Conservation (phyloP, 1,140 invertebrate genomes). For the Dolichoris vasculosae region DNA sequence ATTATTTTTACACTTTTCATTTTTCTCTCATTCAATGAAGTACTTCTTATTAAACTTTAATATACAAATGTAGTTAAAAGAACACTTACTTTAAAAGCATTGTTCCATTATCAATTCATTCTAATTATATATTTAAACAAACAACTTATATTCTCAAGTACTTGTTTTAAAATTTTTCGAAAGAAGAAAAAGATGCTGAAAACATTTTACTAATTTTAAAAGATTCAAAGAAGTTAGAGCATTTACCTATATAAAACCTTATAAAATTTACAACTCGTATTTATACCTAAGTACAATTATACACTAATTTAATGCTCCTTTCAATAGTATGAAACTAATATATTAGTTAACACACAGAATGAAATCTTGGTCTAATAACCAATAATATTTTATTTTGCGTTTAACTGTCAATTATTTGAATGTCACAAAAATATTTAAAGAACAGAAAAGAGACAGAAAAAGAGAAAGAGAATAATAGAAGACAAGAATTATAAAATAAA, state of each 20-base stretch:
- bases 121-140: too few species aligned
- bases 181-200: not conserved
- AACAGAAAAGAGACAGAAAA: not conserved
- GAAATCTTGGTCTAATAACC: conserved; percentile 60
- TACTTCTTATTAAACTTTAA: not conserved
- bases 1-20: not conserved
- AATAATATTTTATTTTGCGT: conserved; percentile 60
- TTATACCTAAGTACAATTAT: too few species aligned
- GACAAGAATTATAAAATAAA: conserved; percentile 67
- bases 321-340: conserved; percentile 40
- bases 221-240: too few species aligned
- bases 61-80: too few species aligned
- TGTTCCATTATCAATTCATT: too few species aligned
- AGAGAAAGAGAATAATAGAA: not conserved
- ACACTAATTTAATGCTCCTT: not conserved
- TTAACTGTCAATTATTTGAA: conserved; percentile 54
- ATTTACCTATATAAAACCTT: not conserved
- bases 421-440: conserved; percentile 28
- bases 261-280: not conserved
- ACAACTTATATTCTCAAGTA: too few species aligned
- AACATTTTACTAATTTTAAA: not conserved
- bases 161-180: too few species aligned
- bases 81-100: too few species aligned
- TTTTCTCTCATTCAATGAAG: not conserved
- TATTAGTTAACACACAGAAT: conserved; percentile 10